phyloP scores from a whole-genome alignment of 2,888 invertebrate species.

The Ceramica pisi region DNA sequence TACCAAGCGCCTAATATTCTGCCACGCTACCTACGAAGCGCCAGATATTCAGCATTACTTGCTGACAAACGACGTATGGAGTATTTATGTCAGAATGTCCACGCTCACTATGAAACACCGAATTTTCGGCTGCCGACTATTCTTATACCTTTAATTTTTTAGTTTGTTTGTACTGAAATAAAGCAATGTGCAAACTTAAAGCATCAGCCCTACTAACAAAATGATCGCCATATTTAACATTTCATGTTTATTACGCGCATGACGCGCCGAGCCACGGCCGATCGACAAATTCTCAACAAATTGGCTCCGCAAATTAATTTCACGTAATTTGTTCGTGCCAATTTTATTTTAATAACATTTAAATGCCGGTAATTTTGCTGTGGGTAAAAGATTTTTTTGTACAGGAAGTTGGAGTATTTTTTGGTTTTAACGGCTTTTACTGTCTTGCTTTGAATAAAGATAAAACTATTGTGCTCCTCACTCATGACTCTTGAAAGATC shows the following conservation, averaged over 20 bases:
- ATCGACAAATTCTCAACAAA: slow-evolving; percentile 67
- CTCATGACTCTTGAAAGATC: background rate
- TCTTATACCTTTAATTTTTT: background rate
- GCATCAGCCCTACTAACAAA: slow-evolving; percentile 55
- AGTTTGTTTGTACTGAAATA: background rate
- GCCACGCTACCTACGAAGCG: background rate
- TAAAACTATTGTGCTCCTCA: background rate
- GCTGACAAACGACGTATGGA: too few species aligned
- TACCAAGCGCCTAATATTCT: background rate
- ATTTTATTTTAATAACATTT: slow-evolving; percentile 64
- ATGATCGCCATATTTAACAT: slow-evolving; percentile 60
- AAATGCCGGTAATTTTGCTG: slow-evolving; percentile 48
- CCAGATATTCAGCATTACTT: background rate
- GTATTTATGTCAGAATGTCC: too few species aligned
- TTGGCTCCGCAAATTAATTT: slow-evolving; percentile 66
- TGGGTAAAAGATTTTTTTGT: slow-evolving; percentile 20
- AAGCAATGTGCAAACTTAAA: background rate
- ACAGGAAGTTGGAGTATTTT: background rate
- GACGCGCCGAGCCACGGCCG: slow-evolving; percentile 36
- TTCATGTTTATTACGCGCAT: slow-evolving; percentile 61
- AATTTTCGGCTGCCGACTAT: background rate
- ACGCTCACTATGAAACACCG: background rate
- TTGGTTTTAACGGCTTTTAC: background rate
- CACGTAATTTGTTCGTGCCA: slow-evolving; percentile 63
- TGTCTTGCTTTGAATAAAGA: too few species aligned